phyloP scores from a whole-genome alignment of 2,888 invertebrate species.

The Leptopilina myrica region DNA sequence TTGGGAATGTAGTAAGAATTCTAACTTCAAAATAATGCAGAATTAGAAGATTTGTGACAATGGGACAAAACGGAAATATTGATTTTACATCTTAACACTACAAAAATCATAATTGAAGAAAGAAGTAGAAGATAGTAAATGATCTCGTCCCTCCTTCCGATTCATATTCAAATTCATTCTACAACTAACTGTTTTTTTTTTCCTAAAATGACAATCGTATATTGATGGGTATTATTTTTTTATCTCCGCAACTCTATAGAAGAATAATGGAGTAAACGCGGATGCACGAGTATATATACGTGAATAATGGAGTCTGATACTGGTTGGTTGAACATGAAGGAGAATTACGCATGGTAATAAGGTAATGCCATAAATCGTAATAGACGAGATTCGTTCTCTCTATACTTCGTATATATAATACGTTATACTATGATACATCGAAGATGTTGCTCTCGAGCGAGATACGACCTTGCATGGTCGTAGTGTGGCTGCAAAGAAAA shows the following conservation, averaged over 20 bases:
- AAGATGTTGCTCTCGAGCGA: slow-evolving; percentile 12
- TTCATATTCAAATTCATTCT: too few relatives aligned
- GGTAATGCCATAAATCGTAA: slow-evolving; percentile 15
- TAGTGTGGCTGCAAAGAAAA: slow-evolving; percentile 3
- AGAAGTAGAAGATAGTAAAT: too few relatives aligned
- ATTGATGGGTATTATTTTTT: neutral
- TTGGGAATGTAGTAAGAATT: too few relatives aligned
- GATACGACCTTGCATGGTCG: slow-evolving; percentile 20
- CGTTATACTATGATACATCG: slow-evolving; percentile 16
- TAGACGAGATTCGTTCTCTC: slow-evolving; percentile 12
- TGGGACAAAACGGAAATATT: too few relatives aligned
- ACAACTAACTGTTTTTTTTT: too few relatives aligned
- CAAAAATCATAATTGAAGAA: too few relatives aligned
- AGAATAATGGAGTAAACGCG: slow-evolving; percentile 12
- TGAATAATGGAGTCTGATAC: slow-evolving; percentile 14
- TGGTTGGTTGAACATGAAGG: slow-evolving; percentile 12
- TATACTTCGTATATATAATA: neutral
- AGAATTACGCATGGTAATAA: slow-evolving; percentile 12
- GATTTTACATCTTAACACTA: too few relatives aligned
- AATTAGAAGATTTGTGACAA: too few relatives aligned
- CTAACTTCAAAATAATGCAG: too few relatives aligned
- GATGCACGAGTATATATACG: neutral
- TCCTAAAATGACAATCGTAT: neutral
- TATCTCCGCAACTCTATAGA: neutral
- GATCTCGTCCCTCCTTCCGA: too few relatives aligned